phyloP scores from a whole-genome alignment of 2,797 vertebrate species.

The Rhynchonycteris naso region DNA sequence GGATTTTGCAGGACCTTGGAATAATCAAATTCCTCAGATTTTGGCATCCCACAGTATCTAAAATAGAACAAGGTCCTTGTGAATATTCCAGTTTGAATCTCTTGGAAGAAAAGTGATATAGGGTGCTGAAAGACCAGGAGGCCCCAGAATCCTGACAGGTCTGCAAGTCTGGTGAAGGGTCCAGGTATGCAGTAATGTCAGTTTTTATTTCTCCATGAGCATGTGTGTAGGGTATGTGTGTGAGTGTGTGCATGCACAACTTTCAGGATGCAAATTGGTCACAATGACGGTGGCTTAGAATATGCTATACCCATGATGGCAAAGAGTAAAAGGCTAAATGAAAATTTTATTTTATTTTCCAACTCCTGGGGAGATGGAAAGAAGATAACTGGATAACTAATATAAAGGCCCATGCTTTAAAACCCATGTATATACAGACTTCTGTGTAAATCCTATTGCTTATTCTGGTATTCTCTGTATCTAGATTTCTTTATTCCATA shows the following conservation, averaged over 20 bases:
- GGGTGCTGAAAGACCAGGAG: background rate
- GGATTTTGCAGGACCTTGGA: background rate
- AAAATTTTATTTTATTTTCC: conserved; percentile 20
- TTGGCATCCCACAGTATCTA: background rate
- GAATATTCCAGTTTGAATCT: background rate
- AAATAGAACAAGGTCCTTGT: background rate
- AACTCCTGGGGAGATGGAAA: background rate
- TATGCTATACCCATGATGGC: background rate
- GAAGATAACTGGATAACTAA: background rate
- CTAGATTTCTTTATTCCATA: background rate
- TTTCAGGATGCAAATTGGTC: background rate
- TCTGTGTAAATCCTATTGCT: background rate
- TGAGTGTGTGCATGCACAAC: background rate
- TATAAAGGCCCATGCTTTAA: background rate
- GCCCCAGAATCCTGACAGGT: background rate
- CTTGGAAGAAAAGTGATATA: background rate
- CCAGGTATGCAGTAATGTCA: background rate
- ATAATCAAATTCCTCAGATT: conserved; percentile 7
- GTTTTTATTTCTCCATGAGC: background rate
- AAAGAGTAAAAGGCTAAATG: background rate
- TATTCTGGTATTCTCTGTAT: background rate
- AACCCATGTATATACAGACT: background rate
- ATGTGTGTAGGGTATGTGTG: background rate
- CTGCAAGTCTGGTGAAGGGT: background rate
- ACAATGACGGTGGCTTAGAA: background rate